Evolutionary conservation across 1,140 invertebrate species (phyloP).

Genomic region (Battus philenor): DNA sequence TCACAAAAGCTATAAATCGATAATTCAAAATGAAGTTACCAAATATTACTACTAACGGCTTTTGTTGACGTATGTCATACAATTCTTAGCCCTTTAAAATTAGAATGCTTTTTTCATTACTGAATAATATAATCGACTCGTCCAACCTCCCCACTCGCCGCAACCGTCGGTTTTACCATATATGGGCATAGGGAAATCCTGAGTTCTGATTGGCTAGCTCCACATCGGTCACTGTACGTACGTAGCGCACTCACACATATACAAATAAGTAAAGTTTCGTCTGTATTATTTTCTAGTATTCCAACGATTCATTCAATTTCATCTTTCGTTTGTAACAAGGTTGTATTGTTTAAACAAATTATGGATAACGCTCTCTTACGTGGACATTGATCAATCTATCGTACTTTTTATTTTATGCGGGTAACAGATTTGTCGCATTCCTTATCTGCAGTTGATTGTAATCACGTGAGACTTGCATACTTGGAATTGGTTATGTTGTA

Average conservation of each 20-base stretch:
- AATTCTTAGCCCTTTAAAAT: slow-evolving; percentile 49
- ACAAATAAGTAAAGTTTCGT: slow-evolving; percentile 20
- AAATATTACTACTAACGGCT: slow-evolving; percentile 29
- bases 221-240: slow-evolving; percentile 53
- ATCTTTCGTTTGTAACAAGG: slow-evolving; percentile 19
- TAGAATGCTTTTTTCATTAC: slow-evolving; percentile 45
- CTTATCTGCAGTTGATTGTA: slow-evolving; percentile 27
- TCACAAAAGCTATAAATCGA: slow-evolving; percentile 27
- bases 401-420: slow-evolving; percentile 20
- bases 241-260: slow-evolving; percentile 36
- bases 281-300: slow-evolving; percentile 45
- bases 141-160: slow-evolving; percentile 58
- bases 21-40: slow-evolving; percentile 35
- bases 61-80: slow-evolving; percentile 36
- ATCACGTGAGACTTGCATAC: slow-evolving; percentile 24
- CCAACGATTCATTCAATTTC: slow-evolving; percentile 56
- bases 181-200: slow-evolving; percentile 85
- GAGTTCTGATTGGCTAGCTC: slow-evolving; percentile 78
- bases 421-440: slow-evolving; percentile 15
- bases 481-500: no score
- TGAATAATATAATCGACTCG: slow-evolving; percentile 39
- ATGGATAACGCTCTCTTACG: slow-evolving; percentile 1
- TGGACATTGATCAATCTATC: slow-evolving; percentile 1
- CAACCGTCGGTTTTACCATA: slow-evolving; percentile 82
- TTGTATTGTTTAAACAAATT: slow-evolving; percentile 1